Percentiles rank a stretch among this genome's conserved stretches.
These are phyloP conservation scores for Luperina nickerlii DNA, from an alignment of 2,888 invertebrate genomes.

Conservation along the genomic window DNA sequence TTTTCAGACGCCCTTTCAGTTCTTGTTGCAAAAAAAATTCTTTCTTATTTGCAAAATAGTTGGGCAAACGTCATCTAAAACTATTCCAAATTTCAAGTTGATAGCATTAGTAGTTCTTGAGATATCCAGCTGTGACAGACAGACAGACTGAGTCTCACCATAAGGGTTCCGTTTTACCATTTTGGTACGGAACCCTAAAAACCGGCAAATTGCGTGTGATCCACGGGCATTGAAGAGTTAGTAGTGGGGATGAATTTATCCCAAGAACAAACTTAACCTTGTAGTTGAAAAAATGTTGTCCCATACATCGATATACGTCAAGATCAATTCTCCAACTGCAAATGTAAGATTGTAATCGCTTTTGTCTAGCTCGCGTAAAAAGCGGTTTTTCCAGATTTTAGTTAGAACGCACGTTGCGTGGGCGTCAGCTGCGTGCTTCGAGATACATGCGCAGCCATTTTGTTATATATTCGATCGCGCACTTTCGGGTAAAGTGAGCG, in stretches of 20 bases:
- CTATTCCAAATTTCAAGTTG: too few relatives aligned
- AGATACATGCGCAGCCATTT: neutral
- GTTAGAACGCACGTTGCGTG: neutral
- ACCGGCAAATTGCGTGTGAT: neutral
- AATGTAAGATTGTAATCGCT: neutral
- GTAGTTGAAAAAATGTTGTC: neutral
- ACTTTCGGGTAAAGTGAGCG: neutral
- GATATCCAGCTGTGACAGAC: too few relatives aligned
- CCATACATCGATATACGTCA: neutral
- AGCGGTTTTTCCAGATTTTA: neutral
- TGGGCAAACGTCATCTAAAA: too few relatives aligned
- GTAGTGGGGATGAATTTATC: neutral
- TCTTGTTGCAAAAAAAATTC: too few relatives aligned
- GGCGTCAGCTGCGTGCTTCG: neutral
- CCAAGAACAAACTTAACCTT: neutral
- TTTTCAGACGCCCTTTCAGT: too few relatives aligned
- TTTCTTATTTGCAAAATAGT: too few relatives aligned
- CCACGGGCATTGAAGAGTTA: neutral
- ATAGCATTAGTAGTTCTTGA: too few relatives aligned
- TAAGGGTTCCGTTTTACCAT: too few relatives aligned
- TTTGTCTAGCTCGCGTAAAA: neutral
- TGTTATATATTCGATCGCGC: neutral
- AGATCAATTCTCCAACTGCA: neutral
- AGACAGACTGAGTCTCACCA: too few relatives aligned
- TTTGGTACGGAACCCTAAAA: neutral